Conservation (phyloP, 2,888 invertebrate genomes). For the Girardia tigrina region DNA sequence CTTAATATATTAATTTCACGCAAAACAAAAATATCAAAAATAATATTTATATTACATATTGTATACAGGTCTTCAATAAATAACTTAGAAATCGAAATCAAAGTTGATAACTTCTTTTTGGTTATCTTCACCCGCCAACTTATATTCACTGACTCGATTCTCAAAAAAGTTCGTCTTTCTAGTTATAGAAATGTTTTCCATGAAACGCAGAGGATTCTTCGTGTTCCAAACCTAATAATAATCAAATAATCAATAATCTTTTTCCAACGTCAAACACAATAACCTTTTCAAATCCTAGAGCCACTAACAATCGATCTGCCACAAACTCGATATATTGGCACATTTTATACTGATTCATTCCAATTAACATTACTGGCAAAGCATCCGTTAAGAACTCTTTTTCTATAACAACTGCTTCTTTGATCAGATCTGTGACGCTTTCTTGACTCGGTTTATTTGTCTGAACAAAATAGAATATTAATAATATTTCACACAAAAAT, state of each 20-base stretch:
- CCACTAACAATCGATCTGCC: conserved; percentile 76
- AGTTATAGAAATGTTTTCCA: conserved; percentile 91
- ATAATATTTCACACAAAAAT: no score
- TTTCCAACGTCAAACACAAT: no score
- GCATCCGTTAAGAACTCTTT: conserved; percentile 94
- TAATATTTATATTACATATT: no score
- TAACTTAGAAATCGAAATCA: no score
- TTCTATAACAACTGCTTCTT: conserved; percentile 83
- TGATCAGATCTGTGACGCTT: conserved; percentile 67
- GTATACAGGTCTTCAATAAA: no score
- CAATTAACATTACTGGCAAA: conserved; percentile 77
- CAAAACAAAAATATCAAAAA: no score
- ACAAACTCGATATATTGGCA: conserved; percentile 94
- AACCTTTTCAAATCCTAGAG: conserved; percentile 77
- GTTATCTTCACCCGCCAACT: conserved; percentile 92
- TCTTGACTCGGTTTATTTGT: conserved; percentile 66
- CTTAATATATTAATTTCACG: no score
- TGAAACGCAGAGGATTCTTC: conserved; percentile 93
- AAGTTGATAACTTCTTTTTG: no score
- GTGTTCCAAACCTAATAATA: conserved; percentile 65
- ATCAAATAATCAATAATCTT: no score
- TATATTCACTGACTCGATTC: conserved; percentile 93
- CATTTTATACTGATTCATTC: conserved; percentile 94
- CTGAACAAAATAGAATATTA: no score
- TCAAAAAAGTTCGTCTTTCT: conserved; percentile 99